Conservation (phyloP, 2,888 invertebrate species). For the Oxytorus armatus region DNA sequence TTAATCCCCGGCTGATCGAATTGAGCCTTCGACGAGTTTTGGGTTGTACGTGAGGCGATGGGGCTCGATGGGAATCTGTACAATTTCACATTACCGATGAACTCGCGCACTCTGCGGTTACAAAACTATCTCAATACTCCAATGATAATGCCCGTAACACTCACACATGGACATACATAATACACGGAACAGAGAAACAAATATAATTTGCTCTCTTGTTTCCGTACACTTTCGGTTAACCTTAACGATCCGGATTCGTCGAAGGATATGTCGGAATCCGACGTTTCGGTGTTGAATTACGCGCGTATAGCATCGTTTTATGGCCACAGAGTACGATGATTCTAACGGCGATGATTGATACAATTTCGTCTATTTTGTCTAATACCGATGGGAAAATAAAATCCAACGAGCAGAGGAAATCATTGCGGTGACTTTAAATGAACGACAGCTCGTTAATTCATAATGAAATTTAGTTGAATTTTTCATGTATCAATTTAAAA, state of each 20-base stretch:
- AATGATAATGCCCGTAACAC: slow-evolving; percentile 5
- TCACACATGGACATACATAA: neutral
- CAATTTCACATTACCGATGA: slow-evolving; percentile 6
- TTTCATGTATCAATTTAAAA: no score
- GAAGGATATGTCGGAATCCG: no score
- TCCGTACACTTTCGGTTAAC: neutral
- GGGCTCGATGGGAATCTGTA: neutral
- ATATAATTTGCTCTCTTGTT: slow-evolving; percentile 20
- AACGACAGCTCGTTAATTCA: no score
- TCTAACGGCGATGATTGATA: no score
- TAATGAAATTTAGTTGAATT: no score
- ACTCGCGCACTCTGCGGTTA: slow-evolving; percentile 7
- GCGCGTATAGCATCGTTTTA: no score
- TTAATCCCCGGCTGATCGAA: slow-evolving; percentile 60
- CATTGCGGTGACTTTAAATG: no score
- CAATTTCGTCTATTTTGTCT: no score
- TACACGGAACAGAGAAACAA: neutral
- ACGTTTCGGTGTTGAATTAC: slow-evolving; percentile 44
- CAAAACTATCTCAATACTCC: slow-evolving; percentile 6
- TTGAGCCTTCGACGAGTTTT: no score
- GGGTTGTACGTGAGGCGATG: neutral
- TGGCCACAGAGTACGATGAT: no score
- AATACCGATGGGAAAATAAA: no score
- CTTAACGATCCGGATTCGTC: neutral
- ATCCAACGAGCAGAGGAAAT: no score